Percentiles rank a stretch among this genome's conserved stretches.
These are phyloP conservation scores for Astropecten irregularis DNA, from an alignment of 53 echinoderm and acorn worm species.

Conservation along the genomic window DNA sequence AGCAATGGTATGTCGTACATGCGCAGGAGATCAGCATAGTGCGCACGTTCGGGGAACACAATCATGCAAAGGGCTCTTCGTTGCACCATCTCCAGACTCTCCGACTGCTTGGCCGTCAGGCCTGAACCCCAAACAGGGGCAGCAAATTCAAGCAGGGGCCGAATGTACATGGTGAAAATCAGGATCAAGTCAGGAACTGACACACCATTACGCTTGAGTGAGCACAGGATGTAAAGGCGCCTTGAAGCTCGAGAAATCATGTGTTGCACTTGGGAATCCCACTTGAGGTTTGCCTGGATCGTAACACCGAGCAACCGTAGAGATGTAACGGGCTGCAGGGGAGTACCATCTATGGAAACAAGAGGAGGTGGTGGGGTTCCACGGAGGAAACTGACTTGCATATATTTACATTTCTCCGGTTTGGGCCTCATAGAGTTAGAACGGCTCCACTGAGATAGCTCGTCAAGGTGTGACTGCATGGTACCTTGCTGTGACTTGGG, in stretches of 20 bases:
- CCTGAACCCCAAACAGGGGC: not conserved
- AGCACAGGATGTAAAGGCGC: not conserved
- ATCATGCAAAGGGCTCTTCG: not conserved
- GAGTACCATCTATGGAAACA: too few relatives aligned
- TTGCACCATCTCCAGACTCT: not conserved
- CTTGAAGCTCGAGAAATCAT: not conserved
- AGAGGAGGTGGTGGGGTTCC: too few relatives aligned
- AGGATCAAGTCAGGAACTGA: not conserved
- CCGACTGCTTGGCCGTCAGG: not conserved
- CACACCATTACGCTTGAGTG: not conserved
- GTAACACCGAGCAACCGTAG: not conserved
- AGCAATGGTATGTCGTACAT: too few relatives aligned
- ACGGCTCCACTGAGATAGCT: too few relatives aligned
- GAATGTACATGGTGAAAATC: not conserved
- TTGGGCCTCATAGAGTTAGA: too few relatives aligned
- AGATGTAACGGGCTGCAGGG: too few relatives aligned
- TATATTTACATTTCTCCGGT: too few relatives aligned
- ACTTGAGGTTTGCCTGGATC: not conserved
- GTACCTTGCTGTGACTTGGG: too few relatives aligned
- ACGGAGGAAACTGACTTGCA: too few relatives aligned
- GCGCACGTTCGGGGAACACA: too few relatives aligned
- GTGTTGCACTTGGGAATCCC: not conserved
- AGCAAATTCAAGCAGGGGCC: not conserved
- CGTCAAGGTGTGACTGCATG: too few relatives aligned
- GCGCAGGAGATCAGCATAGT: too few relatives aligned